A percentile compares a stretch with the other conserved stretches of the same genome.
phyloP scores from a whole-genome alignment of 2,113 vertebrate genomes.

The Archilochus colubris region DNA sequence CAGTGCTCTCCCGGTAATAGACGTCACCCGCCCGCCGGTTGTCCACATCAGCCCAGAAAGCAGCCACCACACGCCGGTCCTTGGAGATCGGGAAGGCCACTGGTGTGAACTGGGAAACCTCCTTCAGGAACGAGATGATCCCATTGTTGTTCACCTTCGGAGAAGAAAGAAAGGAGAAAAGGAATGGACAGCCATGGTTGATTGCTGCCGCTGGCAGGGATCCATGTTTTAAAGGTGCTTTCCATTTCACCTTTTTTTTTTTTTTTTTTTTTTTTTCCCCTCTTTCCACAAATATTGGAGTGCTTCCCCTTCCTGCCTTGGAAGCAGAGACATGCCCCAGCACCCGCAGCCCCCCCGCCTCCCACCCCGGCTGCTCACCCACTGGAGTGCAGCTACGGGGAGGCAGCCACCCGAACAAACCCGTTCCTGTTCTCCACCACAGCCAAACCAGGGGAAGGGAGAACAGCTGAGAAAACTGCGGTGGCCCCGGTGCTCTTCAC shows the following conservation, averaged over 20 bases:
- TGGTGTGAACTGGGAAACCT: slow-evolving; percentile 96
- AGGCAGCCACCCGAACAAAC: slow-evolving; percentile 66
- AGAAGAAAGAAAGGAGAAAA: neutral
- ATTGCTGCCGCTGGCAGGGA: neutral
- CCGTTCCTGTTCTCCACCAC: slow-evolving; percentile 58
- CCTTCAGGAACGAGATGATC: slow-evolving; percentile 94
- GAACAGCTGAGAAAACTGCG: slow-evolving; percentile 53
- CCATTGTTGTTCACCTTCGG: slow-evolving; percentile 97
- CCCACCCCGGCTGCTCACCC: neutral
- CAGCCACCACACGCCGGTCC: slow-evolving; percentile 92
- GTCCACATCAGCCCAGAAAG: slow-evolving; percentile 98
- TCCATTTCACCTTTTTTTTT: neutral
- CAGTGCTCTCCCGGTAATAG: slow-evolving; percentile 89
- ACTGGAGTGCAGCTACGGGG: neutral
- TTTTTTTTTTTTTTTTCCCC: neutral
- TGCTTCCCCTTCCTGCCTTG: slow-evolving; percentile 34
- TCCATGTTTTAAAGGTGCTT: neutral
- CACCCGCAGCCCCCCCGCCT: neutral
- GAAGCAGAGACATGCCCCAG: neutral
- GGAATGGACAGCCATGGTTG: neutral
- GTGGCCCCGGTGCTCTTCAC: neutral
- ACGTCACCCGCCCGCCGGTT: slow-evolving; percentile 89
- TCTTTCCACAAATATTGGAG: slow-evolving; percentile 16
- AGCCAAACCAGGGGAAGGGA: slow-evolving; percentile 7
- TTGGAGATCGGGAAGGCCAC: slow-evolving; percentile 97